Evolutionary conservation across 2,113 vertebrate genomes (phyloP).

Genomic region (Melanerpes formicivorus): DNA sequence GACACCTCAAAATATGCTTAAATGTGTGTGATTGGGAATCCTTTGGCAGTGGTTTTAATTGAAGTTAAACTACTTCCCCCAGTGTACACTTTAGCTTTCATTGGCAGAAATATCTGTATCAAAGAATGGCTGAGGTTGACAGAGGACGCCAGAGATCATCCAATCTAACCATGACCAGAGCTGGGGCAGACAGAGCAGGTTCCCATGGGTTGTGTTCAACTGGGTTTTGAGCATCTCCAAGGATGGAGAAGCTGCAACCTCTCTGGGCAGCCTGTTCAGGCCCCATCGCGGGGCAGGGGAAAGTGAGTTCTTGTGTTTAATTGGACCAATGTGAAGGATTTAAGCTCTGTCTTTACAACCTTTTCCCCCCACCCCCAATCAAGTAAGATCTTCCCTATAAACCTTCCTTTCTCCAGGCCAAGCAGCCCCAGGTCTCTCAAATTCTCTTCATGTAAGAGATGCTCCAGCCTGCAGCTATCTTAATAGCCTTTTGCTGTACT

Average conservation of each 20-base stretch:
- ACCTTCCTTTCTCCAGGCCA: neutral
- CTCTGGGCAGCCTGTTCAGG: too few species aligned
- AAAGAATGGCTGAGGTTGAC: neutral
- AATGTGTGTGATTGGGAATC: neutral
- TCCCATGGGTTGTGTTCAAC: too few species aligned
- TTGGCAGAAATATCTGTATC: neutral
- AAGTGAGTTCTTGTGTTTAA: neutral
- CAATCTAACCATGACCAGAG: accelerated
- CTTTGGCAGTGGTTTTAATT: neutral
- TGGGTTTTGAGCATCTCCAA: too few species aligned
- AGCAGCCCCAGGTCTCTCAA: neutral
- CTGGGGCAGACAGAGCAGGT: too few species aligned
- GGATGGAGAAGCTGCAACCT: neutral
- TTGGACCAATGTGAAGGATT: neutral
- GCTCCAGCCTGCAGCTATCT: neutral
- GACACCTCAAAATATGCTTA: neutral
- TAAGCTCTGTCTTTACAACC: neutral
- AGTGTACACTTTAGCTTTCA: neutral
- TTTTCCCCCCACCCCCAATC: too few species aligned
- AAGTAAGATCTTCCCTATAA: neutral
- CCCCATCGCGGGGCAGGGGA: too few species aligned
- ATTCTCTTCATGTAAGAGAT: neutral
- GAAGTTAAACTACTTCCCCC: accelerated
- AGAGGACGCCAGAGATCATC: neutral
- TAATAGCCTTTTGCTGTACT: neutral